Percentiles rank a stretch among this genome's conserved stretches.
Conservation (phyloP, 92 coral and sea anemone genomes). For the Umimayanthus chanpuru region DNA sequence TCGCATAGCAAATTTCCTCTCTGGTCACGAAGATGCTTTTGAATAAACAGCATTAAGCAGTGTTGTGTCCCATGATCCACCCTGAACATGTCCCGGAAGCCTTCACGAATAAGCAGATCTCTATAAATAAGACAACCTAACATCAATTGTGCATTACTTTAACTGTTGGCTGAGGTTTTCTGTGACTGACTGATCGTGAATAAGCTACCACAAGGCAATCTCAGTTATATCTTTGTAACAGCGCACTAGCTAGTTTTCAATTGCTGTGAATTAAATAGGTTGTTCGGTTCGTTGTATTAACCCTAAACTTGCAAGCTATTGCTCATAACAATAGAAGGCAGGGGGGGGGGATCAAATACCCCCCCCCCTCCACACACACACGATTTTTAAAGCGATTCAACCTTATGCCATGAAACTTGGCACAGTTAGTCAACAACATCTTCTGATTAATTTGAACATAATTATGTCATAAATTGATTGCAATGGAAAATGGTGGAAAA, state of each 20-base stretch:
- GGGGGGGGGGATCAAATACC: background rate
- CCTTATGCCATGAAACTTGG: background rate
- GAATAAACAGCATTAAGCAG: slow-evolving; percentile 39
- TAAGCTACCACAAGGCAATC: slow-evolving; percentile 4
- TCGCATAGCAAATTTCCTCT: slow-evolving; percentile 39
- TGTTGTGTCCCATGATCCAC: slow-evolving; percentile 35
- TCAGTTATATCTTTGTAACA: background rate
- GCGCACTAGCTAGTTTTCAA: background rate
- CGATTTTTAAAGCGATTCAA: background rate
- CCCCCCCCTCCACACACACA: background rate
- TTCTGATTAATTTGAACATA: background rate
- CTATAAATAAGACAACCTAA: slow-evolving; percentile 17
- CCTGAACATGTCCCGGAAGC: slow-evolving; percentile 44
- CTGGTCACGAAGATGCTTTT: slow-evolving; percentile 21
- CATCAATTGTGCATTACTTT: slow-evolving; percentile 3
- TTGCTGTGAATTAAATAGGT: background rate
- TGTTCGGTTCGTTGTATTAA: background rate
- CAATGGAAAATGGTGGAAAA: background rate
- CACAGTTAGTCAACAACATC: background rate
- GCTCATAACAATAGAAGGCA: background rate
- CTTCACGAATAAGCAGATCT: slow-evolving; percentile 40
- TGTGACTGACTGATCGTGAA: background rate
- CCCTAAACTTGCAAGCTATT: background rate
- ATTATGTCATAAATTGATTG: background rate
- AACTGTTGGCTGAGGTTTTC: slow-evolving; percentile 6